phyloP scores from a whole-genome alignment of 2,888 invertebrate species.

The Hypolimnas misippus region DNA sequence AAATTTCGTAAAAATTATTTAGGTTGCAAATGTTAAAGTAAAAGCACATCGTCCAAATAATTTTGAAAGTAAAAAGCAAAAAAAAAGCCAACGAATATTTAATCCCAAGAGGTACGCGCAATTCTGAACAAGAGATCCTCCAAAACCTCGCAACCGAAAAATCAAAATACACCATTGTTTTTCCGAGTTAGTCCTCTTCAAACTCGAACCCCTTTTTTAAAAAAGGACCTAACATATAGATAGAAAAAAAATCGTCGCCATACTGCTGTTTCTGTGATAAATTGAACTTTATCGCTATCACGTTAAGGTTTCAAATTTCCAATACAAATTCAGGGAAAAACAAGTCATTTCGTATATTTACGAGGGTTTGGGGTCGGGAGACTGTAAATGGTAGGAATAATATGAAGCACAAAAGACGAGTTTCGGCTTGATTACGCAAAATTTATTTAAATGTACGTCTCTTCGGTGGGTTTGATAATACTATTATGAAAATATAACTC shows the following conservation, averaged over 20 bases:
- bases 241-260: background rate
- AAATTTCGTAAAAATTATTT: too few relatives aligned
- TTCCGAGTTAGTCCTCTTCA: constrained; percentile 7
- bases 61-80: background rate
- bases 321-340: background rate
- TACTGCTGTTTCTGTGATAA: background rate
- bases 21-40: too few relatives aligned
- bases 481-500: too few relatives aligned
- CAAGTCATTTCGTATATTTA: constrained; percentile 24
- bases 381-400: constrained; percentile 33
- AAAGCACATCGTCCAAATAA: too few relatives aligned
- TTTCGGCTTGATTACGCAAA: constrained; percentile 6
- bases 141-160: constrained; percentile 10
- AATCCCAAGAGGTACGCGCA: background rate
- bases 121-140: constrained; percentile 7
- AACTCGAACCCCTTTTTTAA: constrained; percentile 16
- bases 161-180: constrained; percentile 21
- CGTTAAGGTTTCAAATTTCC: background rate
- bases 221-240: constrained; percentile 5
- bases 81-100: background rate
- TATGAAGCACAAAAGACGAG: constrained; percentile 13
- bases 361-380: constrained; percentile 17
- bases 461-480: background rate
- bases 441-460: constrained; percentile 9
- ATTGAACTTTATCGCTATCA: background rate